Percentiles rank a stretch among this genome's conserved stretches.
These are phyloP conservation scores for Xanthorhoe spadicearia DNA, from an alignment of 2,888 invertebrate species.

Conservation along the genomic window DNA sequence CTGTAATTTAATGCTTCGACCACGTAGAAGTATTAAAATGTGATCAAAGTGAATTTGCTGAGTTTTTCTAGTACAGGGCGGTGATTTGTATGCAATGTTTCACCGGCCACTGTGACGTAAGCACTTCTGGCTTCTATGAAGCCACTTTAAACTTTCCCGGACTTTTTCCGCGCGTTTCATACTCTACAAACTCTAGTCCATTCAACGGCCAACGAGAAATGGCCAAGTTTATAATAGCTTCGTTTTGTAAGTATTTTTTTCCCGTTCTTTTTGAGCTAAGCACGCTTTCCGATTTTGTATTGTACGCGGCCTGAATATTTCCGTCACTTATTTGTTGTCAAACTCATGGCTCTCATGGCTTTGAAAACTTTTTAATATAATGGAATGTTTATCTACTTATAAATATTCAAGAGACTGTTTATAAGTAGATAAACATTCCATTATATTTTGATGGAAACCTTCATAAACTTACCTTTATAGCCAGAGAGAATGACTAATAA, in stretches of 20 bases:
- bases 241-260: constrained; percentile 44
- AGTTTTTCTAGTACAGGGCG: constrained; percentile 57
- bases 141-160: constrained; percentile 60
- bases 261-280: constrained; percentile 28
- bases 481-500: too few species aligned
- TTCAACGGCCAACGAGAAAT: constrained; percentile 50
- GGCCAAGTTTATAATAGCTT: constrained; percentile 48
- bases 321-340: constrained; percentile 11
- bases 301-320: constrained; percentile 27
- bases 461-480: too few species aligned
- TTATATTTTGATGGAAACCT: too few species aligned
- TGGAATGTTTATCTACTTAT: too few species aligned
- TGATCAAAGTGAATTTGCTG: constrained; percentile 69
- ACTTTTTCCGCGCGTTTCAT: constrained; percentile 56
- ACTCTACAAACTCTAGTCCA: constrained; percentile 45
- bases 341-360: neutral
- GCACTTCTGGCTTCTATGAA: constrained; percentile 51
- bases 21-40: constrained; percentile 61
- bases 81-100: constrained; percentile 68
- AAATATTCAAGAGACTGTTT: too few species aligned
- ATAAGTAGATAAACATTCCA: too few species aligned
- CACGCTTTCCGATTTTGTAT: constrained; percentile 27
- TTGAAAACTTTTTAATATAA: neutral
- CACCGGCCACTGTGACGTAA: constrained; percentile 55
- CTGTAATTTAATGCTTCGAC: constrained; percentile 60